Conservation (phyloP, 2,888 invertebrate genomes). For the Rhagonycha lutea region DNA sequence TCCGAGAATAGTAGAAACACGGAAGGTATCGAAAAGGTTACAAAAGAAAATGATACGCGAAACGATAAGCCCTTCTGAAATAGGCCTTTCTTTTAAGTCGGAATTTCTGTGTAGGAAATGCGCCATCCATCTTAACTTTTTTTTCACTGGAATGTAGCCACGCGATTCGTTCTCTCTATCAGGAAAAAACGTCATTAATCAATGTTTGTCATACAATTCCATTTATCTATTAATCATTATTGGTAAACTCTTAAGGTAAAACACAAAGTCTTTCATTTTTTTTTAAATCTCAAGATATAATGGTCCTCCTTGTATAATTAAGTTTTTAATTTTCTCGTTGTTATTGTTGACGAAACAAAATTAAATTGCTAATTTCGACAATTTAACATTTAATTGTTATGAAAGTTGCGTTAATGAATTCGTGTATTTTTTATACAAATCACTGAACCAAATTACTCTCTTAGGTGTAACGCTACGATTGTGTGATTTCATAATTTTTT, state of each 20-base stretch:
- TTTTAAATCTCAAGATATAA: not conserved
- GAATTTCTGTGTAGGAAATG: slow-evolving; percentile 24
- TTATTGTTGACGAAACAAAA: not conserved
- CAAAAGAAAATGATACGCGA: slow-evolving; percentile 28
- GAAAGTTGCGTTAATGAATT: not conserved
- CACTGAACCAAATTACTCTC: not conserved
- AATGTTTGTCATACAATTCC: slow-evolving; percentile 28
- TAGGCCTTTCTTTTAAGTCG: slow-evolving; percentile 26
- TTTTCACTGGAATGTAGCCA: slow-evolving; percentile 21
- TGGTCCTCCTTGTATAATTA: not conserved
- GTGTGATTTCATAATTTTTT: not conserved
- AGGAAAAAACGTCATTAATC: slow-evolving; percentile 27
- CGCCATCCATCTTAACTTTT: slow-evolving; percentile 28
- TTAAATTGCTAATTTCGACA: not conserved
- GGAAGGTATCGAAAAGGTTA: slow-evolving; percentile 11
- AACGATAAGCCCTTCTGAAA: slow-evolving; percentile 26
- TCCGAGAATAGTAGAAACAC: not conserved
- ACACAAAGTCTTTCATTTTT: slow-evolving; percentile 13
- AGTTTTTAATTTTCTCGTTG: not conserved
- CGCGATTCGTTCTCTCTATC: slow-evolving; percentile 24
- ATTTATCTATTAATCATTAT: slow-evolving; percentile 28
- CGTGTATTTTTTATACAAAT: not conserved
- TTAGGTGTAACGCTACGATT: not conserved
- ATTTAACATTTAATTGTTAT: not conserved
- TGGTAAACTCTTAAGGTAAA: slow-evolving; percentile 22